Base-by-base conservation (phyloP, 2,888 invertebrate species). In the Blomia tropicalis region DNA sequence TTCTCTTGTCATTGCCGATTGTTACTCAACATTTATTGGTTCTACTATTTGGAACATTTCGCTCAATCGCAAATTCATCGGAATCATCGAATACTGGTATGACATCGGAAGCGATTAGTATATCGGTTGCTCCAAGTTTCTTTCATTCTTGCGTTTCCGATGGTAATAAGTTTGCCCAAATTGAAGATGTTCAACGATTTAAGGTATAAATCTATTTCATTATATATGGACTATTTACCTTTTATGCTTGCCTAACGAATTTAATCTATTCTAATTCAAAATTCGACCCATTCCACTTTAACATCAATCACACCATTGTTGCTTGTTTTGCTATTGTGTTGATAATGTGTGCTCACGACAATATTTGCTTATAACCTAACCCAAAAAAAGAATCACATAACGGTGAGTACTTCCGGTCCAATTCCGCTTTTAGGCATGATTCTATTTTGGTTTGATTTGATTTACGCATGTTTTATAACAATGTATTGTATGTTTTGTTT, bases 131-230 rank as follows among this genome's bases (percentile, higher is more conserved):
- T 60, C 92, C 92, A 25, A 91, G 90, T 70, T 89, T 93, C 76
- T 92, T 93, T 78, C 91, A 91, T 76, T 87, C 88, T 69, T 92
- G 92, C 78, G 90, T 92, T 71, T 87, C 87, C 71, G 89, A 90
- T 75, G 91, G 90, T 66, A 68, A 70, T 61, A 87, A 90, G 78
- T 85, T 88, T 58, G 92, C 91, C 66, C 86, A 87, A 75, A 88
- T 92, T 86, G 90, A 91, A 78, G 92, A 92, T 76, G 89, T 92
- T 64, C 82, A 88, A 73, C 81, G 90, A 72, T 92, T 87, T 77
- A 90, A 90, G 85, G 89, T 89, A 75, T 76, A 76, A n/a, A 2
- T 4, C 22, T n/a, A 3, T n/a, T n/a, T n/a, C n/a, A n/a, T n/a
- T n/a, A n/a, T n/a, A n/a, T n/a, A n/a, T n/a, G n/a, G n/a, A n/a